A percentile compares a stretch with the other conserved stretches of the same genome.
Evolutionary conservation across 1,140 invertebrate species (phyloP).

Genomic region (Monomorium pharaonis): DNA sequence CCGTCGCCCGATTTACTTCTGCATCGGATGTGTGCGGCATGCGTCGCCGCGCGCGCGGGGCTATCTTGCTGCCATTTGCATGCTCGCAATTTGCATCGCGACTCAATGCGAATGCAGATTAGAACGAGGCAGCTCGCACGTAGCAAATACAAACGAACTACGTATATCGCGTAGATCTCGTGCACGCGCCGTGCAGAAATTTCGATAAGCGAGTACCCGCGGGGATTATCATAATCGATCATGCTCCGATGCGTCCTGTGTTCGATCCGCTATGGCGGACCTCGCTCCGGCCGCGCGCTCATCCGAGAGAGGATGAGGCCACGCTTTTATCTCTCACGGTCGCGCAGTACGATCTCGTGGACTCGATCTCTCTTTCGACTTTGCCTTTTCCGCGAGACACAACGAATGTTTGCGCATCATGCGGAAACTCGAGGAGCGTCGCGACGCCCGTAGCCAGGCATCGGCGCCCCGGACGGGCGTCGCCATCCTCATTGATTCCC

Average conservation of each 20-base stretch:
- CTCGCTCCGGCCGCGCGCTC: background rate
- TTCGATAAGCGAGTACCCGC: background rate
- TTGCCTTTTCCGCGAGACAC: conserved; percentile 27
- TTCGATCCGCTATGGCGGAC: background rate
- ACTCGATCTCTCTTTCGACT: background rate
- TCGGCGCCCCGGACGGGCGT: conserved; percentile 75
- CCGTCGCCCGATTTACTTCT: conserved; percentile 10
- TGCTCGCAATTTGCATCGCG: conserved; percentile 68
- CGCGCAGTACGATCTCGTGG: background rate
- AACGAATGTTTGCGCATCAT: conserved; percentile 34
- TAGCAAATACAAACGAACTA: conserved; percentile 45
- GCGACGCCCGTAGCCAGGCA: conserved; percentile 68
- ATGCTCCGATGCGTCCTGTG: background rate
- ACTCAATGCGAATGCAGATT: conserved; percentile 62
- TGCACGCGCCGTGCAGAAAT: background rate
- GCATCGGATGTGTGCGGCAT: conserved; percentile 7
- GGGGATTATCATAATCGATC: conserved; percentile 29
- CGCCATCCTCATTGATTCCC: conserved; percentile 78
- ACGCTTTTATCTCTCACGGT: background rate
- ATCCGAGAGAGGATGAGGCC: too few species aligned
- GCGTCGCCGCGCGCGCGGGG: conserved; percentile 12
- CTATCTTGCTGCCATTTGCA: conserved; percentile 64
- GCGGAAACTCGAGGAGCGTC: conserved; percentile 56
- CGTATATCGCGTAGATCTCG: background rate
- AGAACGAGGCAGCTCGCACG: background rate